Base-by-base conservation (phyloP, 2,113 vertebrate species). In the Cephalophus harveyi region DNA sequence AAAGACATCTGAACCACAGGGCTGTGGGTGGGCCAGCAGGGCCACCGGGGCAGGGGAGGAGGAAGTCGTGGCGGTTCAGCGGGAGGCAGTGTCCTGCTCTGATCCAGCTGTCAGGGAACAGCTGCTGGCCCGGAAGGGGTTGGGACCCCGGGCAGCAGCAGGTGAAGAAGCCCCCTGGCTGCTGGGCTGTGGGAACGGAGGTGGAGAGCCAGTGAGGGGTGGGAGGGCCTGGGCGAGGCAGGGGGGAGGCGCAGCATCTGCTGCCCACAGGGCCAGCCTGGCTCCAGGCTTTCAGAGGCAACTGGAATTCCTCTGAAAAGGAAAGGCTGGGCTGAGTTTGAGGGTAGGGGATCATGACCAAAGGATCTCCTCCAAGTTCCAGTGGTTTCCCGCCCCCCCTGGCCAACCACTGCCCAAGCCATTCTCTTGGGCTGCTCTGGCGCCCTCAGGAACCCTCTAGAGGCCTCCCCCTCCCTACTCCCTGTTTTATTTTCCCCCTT, bases 61-160 rank as follows among this genome's bases (percentile, higher is more conserved):
- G 33, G 60, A 92, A 36, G 62, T 62, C 10, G 0, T 25, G 27
- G 60, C 12, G 86, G 78, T 46, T 93, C 54, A 88, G 59, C 36
- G 15, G 9, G 43, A 62, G 48, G 52, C 74, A 94, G 50, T 11
- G 46, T 46, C 92, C 54, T 17, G 17, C 50, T 33, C 25, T 1
- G 55, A 82, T 64, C 81, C 96, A 95, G 89, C 96, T 97, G 97
- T 96, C 95, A n/a, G 59, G 40, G 85, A 95, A 94, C 97, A 98
- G 97, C 97, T 98, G 97, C 88, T 7, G 10, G 50, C 90, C 36
- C 5, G 1, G 83, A 86, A 95, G 48, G 67, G 81, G 52, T 74
- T 59, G 67, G 87, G 67, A 86, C 30, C 4, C 33, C 0, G 33
- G 84, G 54, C 81, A 89, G 94, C 85, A 91, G 64, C 97, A 98